Base-by-base conservation (phyloP, 37 sponge, comb jelly and placozoan species). In the Crambe crambe region DNA sequence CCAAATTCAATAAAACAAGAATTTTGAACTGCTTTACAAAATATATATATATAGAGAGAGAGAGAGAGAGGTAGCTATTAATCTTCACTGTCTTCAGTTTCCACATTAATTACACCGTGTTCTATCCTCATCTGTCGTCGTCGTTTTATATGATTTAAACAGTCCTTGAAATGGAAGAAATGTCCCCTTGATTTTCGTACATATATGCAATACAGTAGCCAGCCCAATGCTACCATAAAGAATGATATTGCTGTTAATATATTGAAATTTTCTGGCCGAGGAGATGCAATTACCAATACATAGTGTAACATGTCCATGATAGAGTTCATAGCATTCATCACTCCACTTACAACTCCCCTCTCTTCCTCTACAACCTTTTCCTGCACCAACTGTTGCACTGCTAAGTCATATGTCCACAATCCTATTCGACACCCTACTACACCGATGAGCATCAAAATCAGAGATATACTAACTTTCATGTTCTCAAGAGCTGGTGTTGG, bases 341-440 rank as follows among this genome's bases (percentile, higher is more conserved):
- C 89, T 20, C 99, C 99, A 37, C 89, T 79, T 39, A 98, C 96
- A 5, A 91, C 97, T 22, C 94, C 96, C 35, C 99, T 63, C 43
- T 95, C 88, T 44, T 86, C 75, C 58, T 92, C 94, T 6, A 74
- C 42, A 2, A 98, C 99, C 20, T 63, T 87, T 68, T 92, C 91
- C 69, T 97, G 99, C 22, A 93, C 76, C 32, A 90, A 80, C 75
- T 98, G 99, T 5, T 82, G 77, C 12, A 93, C 89, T 1, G 92
- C 78, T 15, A 94, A 79, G 67, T 98, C 99, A 81, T 86, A 98
- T 68, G 87, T 78, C 99, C 99, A 98, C 61, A 98, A 83, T 1
- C 99, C 99, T 64, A 91, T 85, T 8, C 99, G 71, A 44, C 93
- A 87, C 3, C 85, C 73, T 0, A 93, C 72, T 2, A 95, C 81